Conservation (phyloP, 2,888 invertebrate species). For the Orchesellides sinensis region DNA sequence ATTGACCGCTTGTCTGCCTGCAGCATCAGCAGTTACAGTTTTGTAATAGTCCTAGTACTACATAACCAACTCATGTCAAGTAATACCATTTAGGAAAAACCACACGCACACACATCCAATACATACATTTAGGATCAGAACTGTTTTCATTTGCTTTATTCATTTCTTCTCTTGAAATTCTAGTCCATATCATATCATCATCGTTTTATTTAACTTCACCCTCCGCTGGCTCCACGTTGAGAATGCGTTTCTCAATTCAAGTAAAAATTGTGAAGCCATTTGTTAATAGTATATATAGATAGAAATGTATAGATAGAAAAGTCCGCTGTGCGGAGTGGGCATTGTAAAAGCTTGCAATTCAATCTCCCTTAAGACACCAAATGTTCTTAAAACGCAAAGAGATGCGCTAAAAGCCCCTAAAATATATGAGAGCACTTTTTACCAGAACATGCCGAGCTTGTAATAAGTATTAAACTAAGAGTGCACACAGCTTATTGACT, state of each 20-base stretch:
- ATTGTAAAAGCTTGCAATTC: constrained; percentile 41
- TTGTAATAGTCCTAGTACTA: constrained; percentile 12
- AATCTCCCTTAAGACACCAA: constrained; percentile 49
- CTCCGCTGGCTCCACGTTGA: not conserved
- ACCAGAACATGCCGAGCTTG: constrained; percentile 11
- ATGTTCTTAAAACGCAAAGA: constrained; percentile 20
- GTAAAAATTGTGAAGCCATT: not conserved
- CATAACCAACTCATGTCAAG: constrained; percentile 10
- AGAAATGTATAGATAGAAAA: no score
- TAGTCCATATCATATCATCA: not conserved
- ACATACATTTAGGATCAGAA: not conserved
- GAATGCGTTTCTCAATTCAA: not conserved
- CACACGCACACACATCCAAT: not conserved
- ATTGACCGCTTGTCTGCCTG: not conserved
- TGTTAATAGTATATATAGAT: constrained; percentile 9
- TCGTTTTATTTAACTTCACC: not conserved
- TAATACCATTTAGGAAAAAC: constrained; percentile 22
- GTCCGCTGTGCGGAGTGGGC: constrained; percentile 11
- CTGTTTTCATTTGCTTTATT: constrained; percentile 3
- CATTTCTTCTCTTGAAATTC: constrained; percentile 7
- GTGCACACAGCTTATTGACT: not conserved
- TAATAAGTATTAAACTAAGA: not conserved
- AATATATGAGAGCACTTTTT: constrained; percentile 12
- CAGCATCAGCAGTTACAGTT: constrained; percentile 44
- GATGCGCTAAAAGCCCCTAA: constrained; percentile 36